Conservation (phyloP, 2,113 vertebrate genomes). For the Eretmochelys imbricata region DNA sequence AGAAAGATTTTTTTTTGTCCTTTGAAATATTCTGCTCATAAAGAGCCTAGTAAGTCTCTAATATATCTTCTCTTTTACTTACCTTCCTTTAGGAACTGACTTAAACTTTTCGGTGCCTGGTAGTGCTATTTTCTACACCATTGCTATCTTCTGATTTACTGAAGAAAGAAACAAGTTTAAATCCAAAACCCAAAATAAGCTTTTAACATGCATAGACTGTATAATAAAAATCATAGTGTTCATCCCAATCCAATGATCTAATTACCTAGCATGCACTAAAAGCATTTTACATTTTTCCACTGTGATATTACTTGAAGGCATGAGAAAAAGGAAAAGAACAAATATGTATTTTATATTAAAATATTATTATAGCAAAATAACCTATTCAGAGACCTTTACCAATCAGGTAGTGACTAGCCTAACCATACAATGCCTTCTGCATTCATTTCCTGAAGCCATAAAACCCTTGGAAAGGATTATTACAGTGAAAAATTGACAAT, state of each 20-base stretch:
- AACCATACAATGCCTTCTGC: neutral
- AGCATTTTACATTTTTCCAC: neutral
- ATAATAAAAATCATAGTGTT: neutral
- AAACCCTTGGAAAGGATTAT: neutral
- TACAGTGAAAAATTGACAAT: neutral
- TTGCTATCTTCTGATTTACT: conserved; percentile 77
- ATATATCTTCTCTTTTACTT: neutral
- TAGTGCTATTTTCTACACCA: conserved; percentile 38
- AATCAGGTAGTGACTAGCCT: neutral
- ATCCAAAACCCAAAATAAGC: neutral
- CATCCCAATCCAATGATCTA: neutral
- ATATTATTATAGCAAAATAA: neutral
- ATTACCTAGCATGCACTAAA: neutral
- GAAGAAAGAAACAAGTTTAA: neutral
- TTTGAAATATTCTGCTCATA: neutral
- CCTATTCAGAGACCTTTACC: neutral
- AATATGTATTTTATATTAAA: neutral
- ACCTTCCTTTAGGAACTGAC: conserved; percentile 13
- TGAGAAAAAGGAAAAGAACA: neutral
- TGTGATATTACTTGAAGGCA: neutral
- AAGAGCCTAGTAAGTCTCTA: neutral
- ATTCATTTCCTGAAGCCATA: neutral
- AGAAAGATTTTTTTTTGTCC: neutral
- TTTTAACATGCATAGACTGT: neutral
- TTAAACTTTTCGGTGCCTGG: conserved; percentile 69